Conservation (phyloP, 1,140 invertebrate species). For the Drosophila lini region DNA sequence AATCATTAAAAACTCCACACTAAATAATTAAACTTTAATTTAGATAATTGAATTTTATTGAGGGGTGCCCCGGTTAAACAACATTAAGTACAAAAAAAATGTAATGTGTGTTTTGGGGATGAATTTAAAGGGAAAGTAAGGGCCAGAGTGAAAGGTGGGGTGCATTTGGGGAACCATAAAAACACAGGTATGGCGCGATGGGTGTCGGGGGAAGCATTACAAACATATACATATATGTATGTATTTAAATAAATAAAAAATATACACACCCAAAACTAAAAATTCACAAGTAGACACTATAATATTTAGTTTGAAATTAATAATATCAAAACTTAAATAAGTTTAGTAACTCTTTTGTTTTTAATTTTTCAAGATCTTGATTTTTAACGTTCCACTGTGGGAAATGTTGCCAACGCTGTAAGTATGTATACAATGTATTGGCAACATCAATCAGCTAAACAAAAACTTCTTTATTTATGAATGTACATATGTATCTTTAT, state of each 20-base stretch:
- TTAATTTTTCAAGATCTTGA: too few relatives aligned
- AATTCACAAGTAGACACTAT: too few relatives aligned
- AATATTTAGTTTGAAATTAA: too few relatives aligned
- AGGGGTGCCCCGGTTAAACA: neutral
- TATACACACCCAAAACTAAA: neutral
- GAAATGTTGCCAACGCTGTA: too few relatives aligned
- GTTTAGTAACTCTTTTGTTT: too few relatives aligned
- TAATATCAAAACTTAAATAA: too few relatives aligned
- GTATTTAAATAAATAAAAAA: constrained; percentile 1
- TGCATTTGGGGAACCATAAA: constrained; percentile 30
- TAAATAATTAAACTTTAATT: neutral
- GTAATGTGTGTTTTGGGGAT: constrained; percentile 32
- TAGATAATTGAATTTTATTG: neutral
- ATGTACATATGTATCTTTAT: too few relatives aligned
- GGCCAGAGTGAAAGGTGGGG: constrained; percentile 1
- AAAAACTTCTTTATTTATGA: too few relatives aligned
- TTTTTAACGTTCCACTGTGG: too few relatives aligned
- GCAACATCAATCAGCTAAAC: too few relatives aligned
- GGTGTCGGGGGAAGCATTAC: constrained; percentile 26
- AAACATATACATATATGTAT: neutral
- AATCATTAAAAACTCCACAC: too few relatives aligned
- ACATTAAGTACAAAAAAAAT: neutral
- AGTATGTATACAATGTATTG: too few relatives aligned
- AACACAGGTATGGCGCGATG: neutral
- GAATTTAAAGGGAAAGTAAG: neutral